Percentiles rank a stretch among this genome's conserved stretches.
These are phyloP conservation scores for Prosopocoilus inquinatus DNA, from an alignment of 2,888 invertebrate species.

Conservation along the genomic window DNA sequence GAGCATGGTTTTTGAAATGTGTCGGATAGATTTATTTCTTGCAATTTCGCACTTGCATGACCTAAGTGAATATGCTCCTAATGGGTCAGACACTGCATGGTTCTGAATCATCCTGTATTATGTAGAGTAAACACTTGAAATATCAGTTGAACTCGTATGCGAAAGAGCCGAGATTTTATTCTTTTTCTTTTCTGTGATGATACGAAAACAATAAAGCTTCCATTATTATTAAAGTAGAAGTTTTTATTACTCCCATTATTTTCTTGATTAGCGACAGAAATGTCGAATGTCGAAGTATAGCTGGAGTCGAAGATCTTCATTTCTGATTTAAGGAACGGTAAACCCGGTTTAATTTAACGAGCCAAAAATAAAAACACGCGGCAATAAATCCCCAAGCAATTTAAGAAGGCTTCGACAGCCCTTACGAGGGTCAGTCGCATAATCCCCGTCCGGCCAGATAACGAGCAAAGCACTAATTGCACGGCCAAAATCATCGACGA, in stretches of 20 bases:
- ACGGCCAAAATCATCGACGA: background rate
- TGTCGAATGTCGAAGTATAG: background rate
- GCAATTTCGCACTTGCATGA: too few relatives aligned
- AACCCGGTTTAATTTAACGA: slow-evolving; percentile 12
- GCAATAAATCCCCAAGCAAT: background rate
- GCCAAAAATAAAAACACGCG: slow-evolving; percentile 13
- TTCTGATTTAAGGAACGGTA: slow-evolving; percentile 9
- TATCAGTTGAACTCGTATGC: too few relatives aligned
- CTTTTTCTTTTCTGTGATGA: too few relatives aligned
- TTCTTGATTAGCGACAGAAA: background rate
- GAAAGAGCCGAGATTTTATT: too few relatives aligned
- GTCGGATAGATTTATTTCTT: too few relatives aligned
- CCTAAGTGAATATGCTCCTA: too few relatives aligned
- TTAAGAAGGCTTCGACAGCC: background rate
- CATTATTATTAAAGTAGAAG: background rate
- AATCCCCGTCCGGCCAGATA: background rate
- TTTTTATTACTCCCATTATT: background rate
- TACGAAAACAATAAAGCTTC: too few relatives aligned
- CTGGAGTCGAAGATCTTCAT: background rate
- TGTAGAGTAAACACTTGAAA: too few relatives aligned
- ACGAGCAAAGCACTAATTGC: slow-evolving; percentile 1
- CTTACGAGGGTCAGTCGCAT: background rate
- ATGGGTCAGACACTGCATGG: too few relatives aligned
- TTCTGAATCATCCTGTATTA: too few relatives aligned
- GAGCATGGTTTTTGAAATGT: too few relatives aligned